Conservation (phyloP, 2,113 vertebrate species). For the Xyrauchen texanus region DNA sequence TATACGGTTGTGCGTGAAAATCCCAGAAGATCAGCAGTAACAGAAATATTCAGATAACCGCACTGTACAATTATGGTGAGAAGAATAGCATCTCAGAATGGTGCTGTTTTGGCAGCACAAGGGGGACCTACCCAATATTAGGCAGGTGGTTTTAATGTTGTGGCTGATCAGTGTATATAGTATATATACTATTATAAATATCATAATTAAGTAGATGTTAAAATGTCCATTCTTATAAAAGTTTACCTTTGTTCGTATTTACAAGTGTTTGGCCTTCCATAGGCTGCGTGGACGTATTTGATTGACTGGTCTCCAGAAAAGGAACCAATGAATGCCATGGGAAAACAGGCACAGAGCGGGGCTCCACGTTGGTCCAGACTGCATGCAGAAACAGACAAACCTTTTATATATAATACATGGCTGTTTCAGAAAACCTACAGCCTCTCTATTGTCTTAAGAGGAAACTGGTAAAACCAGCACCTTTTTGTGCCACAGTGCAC, state of each 20-base stretch:
- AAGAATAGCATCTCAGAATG: no score
- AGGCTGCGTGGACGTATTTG: conserved; percentile 81
- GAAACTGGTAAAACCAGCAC: conserved; percentile 13
- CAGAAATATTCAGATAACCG: no score
- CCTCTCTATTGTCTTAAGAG: background rate
- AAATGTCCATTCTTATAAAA: background rate
- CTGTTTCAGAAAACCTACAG: conserved; percentile 8
- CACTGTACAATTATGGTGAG: no score
- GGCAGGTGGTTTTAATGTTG: no score
- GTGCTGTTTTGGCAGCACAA: no score
- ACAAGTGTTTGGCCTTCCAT: conserved; percentile 84
- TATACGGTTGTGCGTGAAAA: no score
- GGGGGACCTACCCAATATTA: no score
- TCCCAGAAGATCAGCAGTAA: no score
- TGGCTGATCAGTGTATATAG: no score
- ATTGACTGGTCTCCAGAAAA: conserved; percentile 90
- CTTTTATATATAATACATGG: conserved; percentile 7
- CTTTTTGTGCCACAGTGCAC: background rate
- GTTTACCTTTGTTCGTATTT: conserved; percentile 85
- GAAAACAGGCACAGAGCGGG: conserved; percentile 89
- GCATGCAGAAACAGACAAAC: conserved; percentile 41
- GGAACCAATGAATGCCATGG: conserved; percentile 93
- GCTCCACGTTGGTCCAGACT: conserved; percentile 96
- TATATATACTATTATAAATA: no score
- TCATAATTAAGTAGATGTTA: no score